phyloP scores from a whole-genome alignment of 2,888 invertebrate genomes.

The Caenorhabditis sp. region DNA sequence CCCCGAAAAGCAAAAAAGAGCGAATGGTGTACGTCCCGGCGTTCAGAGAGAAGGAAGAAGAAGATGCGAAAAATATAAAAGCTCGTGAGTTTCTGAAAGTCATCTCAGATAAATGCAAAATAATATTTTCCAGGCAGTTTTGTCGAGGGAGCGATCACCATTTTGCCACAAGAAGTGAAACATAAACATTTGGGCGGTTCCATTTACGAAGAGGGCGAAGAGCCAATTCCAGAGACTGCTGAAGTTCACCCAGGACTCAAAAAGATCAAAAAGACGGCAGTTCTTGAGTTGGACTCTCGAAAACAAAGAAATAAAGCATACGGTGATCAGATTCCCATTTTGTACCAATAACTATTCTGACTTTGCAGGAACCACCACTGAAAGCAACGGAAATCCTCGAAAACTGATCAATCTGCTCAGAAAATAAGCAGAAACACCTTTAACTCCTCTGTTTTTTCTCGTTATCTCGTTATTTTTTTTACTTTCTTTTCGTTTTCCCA shows the following conservation, averaged over 20 bases:
- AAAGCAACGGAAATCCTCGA: constrained; percentile 9
- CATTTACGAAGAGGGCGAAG: constrained; percentile 55
- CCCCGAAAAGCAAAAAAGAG: constrained; percentile 23
- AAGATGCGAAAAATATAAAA: constrained; percentile 39
- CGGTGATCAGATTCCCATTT: background rate
- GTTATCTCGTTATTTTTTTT: background rate
- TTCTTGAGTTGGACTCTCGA: constrained; percentile 22
- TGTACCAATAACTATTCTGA: background rate
- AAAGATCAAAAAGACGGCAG: constrained; percentile 47
- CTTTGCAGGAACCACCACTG: constrained; percentile 17
- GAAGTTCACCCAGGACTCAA: constrained; percentile 31
- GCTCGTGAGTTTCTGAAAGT: constrained; percentile 30
- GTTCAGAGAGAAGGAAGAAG: constrained; percentile 11
- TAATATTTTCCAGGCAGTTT: constrained; percentile 12
- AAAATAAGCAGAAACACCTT: background rate
- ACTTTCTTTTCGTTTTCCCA: constrained; percentile 2
- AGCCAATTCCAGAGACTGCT: constrained; percentile 5
- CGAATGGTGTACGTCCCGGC: constrained; percentile 51
- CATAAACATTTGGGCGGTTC: constrained; percentile 34
- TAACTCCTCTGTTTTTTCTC: background rate
- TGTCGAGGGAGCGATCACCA: constrained; percentile 30
- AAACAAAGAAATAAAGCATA: constrained; percentile 47
- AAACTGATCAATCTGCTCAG: constrained; percentile 13
- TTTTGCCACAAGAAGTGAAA: constrained; percentile 42
- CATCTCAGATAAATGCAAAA: background rate